Evolutionary conservation across 2,797 vertebrate species (phyloP).

Genomic region (Ctenopoma multispine): DNA sequence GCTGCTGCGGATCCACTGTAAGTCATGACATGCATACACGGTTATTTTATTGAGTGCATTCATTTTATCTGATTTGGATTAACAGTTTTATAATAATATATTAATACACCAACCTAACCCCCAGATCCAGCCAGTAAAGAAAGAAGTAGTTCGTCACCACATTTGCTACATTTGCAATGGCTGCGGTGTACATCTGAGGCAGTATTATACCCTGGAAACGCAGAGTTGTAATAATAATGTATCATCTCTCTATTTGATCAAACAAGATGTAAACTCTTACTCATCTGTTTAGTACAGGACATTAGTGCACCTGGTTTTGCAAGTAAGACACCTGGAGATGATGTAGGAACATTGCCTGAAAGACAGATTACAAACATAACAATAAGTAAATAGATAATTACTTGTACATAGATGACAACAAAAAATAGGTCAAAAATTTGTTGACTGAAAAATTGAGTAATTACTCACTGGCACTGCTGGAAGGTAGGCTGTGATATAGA

Average conservation of each 20-base stretch:
- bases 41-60: background rate
- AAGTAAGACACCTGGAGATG: slow-evolving; percentile 89
- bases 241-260: background rate
- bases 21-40: slow-evolving; percentile 6
- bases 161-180: slow-evolving; percentile 88
- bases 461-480: slow-evolving; percentile 92
- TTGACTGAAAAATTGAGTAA: background rate
- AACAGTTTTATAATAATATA: background rate
- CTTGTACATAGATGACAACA: too few relatives aligned
- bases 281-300: background rate
- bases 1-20: slow-evolving; percentile 92
- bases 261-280: background rate
- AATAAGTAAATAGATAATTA: too few relatives aligned
- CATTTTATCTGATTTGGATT: background rate
- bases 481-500: slow-evolving; percentile 90
- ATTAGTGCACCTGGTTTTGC: slow-evolving; percentile 88
- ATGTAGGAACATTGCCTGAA: slow-evolving; percentile 88
- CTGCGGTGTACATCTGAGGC: slow-evolving; percentile 88
- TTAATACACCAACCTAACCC: slow-evolving; percentile 86
- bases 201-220: slow-evolving; percentile 84
- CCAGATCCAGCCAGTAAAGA: slow-evolving; percentile 87
- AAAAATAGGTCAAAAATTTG: too few relatives aligned
- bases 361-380: background rate
- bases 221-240: slow-evolving; percentile 71
- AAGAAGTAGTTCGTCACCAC: slow-evolving; percentile 87